A percentile compares a stretch with the other conserved stretches of the same genome.
Conservation (phyloP, 64 coral and sea anemone genomes). For the Montipora efflorescens region DNA sequence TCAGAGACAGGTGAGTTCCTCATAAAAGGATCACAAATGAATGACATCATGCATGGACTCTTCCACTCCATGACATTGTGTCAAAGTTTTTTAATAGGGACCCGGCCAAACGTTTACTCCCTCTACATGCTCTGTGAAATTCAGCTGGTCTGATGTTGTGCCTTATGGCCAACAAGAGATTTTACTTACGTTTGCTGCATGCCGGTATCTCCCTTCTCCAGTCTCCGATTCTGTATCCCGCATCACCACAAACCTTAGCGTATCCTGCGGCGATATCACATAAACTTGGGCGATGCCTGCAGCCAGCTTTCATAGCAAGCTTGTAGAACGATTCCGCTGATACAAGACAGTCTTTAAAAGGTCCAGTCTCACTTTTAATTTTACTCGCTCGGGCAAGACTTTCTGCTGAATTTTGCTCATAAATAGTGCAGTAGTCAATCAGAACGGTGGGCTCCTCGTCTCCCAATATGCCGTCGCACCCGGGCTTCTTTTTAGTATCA, state of each 20-base stretch:
- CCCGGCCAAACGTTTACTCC: background rate
- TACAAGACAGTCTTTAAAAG: background rate
- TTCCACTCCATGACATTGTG: too few species aligned
- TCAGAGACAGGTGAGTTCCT: too few species aligned
- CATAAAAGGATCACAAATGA: too few species aligned
- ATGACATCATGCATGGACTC: too few species aligned
- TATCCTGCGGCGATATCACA: constrained; percentile 5
- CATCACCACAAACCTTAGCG: constrained; percentile 22
- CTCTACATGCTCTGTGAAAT: background rate
- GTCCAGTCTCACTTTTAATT: background rate
- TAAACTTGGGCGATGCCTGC: background rate
- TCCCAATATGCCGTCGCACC: background rate
- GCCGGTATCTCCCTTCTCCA: background rate
- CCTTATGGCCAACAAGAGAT: background rate
- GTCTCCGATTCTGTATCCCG: background rate
- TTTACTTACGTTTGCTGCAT: constrained; percentile 4
- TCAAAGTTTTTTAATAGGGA: too few species aligned
- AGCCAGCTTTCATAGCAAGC: background rate
- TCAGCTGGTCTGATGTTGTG: background rate
- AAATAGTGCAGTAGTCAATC: background rate
- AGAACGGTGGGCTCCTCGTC: background rate
- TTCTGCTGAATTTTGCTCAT: background rate
- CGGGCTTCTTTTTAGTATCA: background rate
- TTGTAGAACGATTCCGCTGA: background rate
- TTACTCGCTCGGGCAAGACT: background rate